phyloP scores from a whole-genome alignment of 2,113 vertebrate species.

The Falcunculus frontatus region DNA sequence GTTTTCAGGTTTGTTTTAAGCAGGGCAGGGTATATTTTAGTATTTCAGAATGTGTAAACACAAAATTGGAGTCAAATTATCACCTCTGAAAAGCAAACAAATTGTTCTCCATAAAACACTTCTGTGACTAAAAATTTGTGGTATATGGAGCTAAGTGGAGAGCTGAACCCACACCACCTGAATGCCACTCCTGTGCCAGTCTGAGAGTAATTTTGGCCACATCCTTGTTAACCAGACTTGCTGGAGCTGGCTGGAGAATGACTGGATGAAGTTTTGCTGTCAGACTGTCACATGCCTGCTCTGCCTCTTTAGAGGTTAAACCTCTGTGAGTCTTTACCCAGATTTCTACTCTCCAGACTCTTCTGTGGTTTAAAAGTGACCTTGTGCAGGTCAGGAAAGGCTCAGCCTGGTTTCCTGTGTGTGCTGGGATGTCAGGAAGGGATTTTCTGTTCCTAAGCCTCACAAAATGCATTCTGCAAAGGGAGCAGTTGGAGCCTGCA shows the following conservation, averaged over 20 bases:
- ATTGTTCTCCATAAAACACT: background rate
- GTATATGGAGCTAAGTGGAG: fast-evolving
- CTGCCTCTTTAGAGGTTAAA: background rate
- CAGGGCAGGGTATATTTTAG: background rate
- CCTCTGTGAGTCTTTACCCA: background rate
- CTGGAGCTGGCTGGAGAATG: background rate
- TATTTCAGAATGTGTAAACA: background rate
- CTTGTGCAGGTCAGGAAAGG: background rate
- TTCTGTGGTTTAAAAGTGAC: background rate
- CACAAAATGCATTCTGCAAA: background rate
- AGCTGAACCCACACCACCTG: background rate
- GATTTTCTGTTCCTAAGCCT: background rate
- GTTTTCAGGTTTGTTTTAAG: background rate
- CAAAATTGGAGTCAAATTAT: background rate
- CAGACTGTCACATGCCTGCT: background rate
- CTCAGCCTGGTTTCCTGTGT: background rate
- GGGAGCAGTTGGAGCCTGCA: background rate
- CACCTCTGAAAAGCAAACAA: background rate
- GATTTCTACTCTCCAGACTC: background rate
- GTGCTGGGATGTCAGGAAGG: background rate
- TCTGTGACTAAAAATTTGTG: background rate
- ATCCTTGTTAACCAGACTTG: background rate
- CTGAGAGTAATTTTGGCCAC: background rate
- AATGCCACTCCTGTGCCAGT: background rate
- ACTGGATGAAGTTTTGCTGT: background rate